Evolutionary conservation across 2,113 vertebrate species (phyloP), one percentile per base, ranked within the genome.

Genomic region (Psephotus haematonotus): DNA sequence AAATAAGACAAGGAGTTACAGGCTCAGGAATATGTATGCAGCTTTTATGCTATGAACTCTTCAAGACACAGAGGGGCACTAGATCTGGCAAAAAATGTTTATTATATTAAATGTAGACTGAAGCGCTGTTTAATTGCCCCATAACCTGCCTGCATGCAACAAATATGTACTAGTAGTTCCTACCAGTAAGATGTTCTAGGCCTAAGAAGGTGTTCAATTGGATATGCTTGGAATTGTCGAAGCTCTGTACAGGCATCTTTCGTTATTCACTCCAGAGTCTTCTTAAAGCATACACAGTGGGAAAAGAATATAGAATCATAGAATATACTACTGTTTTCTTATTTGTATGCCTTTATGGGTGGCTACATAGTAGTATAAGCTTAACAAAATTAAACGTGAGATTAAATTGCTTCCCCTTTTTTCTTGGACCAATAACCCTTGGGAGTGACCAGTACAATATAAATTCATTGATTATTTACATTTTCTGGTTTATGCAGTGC

Each of bases 201-300:
- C 9, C 25, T n/a, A 27, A 6, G 19, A 50, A 79, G 0, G 0
- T 43, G 6, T 31, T 57, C 55, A 43, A 6, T 18, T 65, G 27
- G 29, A 57, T 74, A 12, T 23, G 11, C 13, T 74, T 33, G n/a
- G 19, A 81, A 39, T 6, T 17, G 7, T 33, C 29, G 55, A 77
- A 90, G 10, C 13, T 84, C 44, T 77, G 10, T 35, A 47, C 2
- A 39, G 4, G 1, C 11, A 3, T 17, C 6, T 44, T 68, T 33
- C 18, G 17, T 27, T 53, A 44, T 59, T 72, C 25, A 64, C 59
- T 65, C 47, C 25, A 29, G 50, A 86, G 7, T 46, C 23, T 57
- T 57, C 41, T 64, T 62, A 25, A 67, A 84, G 22, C 11, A 71
- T 14, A 37, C 17, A 20, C 3, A 35, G 11, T n/a, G 10, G 13